These are phyloP conservation scores for Morbakka virulenta DNA, from an alignment of 30 jellyfish, hydroid and myxozoan genomes.

Conservation along the genomic window DNA sequence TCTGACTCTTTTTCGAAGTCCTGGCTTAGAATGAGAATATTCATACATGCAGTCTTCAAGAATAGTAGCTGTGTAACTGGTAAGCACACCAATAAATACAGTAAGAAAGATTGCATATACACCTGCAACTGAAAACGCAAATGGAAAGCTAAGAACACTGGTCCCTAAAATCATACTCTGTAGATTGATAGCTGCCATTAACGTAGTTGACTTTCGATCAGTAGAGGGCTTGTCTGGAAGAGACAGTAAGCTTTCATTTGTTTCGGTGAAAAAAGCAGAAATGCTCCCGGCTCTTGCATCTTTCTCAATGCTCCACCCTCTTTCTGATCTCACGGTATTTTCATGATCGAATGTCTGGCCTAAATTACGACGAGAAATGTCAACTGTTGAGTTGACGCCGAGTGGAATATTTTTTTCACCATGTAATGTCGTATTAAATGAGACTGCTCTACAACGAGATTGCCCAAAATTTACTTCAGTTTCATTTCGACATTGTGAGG, in stretches of 20 bases:
- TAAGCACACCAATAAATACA: conserved; percentile 34
- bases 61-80: conserved; percentile 41
- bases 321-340: too few relatives aligned
- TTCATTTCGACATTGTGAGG: too few relatives aligned
- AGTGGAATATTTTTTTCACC: too few relatives aligned
- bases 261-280: too few relatives aligned
- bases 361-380: too few relatives aligned
- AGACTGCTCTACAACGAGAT: too few relatives aligned
- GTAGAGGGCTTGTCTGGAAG: conserved; percentile 58
- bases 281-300: too few relatives aligned
- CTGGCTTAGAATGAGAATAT: conserved; percentile 21
- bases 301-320: too few relatives aligned
- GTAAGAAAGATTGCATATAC: conserved; percentile 53
- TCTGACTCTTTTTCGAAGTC: conserved; percentile 47
- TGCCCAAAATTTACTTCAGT: too few relatives aligned
- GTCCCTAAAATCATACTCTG: conserved; percentile 83
- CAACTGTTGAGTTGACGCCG: too few relatives aligned
- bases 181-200: conserved; percentile 46
- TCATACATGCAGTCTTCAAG: conserved; percentile 68
- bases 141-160: conserved; percentile 65
- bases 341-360: too few relatives aligned
- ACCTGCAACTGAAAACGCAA: conserved; percentile 52
- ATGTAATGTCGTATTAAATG: too few relatives aligned
- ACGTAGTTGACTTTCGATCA: conserved; percentile 65
- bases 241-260: conserved; percentile 11